Percentiles rank a stretch among this genome's conserved stretches.
phyloP scores from a whole-genome alignment of 2,113 vertebrate species.

The Colius striatus region DNA sequence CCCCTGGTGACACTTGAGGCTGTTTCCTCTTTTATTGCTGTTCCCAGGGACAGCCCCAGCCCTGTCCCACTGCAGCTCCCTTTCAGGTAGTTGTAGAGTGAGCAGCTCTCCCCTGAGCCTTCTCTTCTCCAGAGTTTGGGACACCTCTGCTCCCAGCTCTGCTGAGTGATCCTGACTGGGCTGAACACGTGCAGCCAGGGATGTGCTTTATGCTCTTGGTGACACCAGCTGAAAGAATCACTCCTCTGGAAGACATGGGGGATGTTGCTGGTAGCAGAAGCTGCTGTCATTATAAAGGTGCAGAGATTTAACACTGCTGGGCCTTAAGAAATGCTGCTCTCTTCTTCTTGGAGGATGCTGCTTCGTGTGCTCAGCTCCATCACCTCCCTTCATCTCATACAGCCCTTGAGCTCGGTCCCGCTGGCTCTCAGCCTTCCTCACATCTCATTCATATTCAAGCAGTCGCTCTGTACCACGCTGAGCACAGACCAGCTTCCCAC shows the following conservation, averaged over 20 bases:
- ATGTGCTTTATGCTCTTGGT: conserved; percentile 9
- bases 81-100: no score
- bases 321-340: neutral
- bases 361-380: neutral
- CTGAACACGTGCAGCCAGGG: neutral
- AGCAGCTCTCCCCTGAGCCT: no score
- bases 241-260: neutral
- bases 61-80: no score
- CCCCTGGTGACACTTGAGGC: no score
- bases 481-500: neutral
- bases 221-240: conserved; percentile 22
- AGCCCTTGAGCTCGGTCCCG: neutral
- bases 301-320: conserved; percentile 26
- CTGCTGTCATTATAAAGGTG: neutral
- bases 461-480: neutral
- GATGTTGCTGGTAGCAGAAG: neutral
- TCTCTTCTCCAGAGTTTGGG: neutral
- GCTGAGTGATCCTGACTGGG: neutral
- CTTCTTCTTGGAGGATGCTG: neutral
- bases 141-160: neutral
- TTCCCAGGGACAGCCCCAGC: no score
- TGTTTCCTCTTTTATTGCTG: no score
- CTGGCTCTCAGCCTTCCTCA: neutral
- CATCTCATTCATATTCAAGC: conserved; percentile 43
- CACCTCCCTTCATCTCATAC: neutral